Percentiles rank a stretch among this genome's conserved stretches.
These are phyloP conservation scores for Panopea generosa DNA, from an alignment of 2,888 invertebrate genomes.

Conservation along the genomic window DNA sequence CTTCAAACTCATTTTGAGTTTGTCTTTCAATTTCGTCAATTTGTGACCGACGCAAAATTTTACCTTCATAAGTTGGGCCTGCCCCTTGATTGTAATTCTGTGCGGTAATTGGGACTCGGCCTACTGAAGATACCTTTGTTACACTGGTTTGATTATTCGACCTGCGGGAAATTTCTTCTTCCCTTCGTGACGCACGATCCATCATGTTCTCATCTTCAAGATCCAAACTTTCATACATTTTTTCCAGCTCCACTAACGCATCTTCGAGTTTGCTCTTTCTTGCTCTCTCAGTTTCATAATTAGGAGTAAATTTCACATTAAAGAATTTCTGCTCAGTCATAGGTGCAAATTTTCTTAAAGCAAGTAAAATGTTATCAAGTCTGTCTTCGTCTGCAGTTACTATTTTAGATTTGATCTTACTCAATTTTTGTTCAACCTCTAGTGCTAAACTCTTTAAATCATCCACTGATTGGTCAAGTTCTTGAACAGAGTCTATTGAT, in stretches of 20 bases:
- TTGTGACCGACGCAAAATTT: slow-evolving; percentile 39
- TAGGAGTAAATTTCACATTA: slow-evolving; percentile 63
- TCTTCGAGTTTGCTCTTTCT: slow-evolving; percentile 79
- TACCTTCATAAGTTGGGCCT: slow-evolving; percentile 11
- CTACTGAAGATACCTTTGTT: neutral
- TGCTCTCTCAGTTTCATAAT: slow-evolving; percentile 68
- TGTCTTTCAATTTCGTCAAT: slow-evolving; percentile 71
- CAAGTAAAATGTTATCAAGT: slow-evolving; percentile 75
- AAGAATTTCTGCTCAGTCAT: slow-evolving; percentile 67
- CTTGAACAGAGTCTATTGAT: slow-evolving; percentile 30
- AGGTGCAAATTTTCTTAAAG: slow-evolving; percentile 76
- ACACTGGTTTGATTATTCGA: neutral
- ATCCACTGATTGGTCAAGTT: slow-evolving; percentile 75
- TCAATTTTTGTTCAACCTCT: slow-evolving; percentile 76
- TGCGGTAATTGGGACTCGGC: neutral
- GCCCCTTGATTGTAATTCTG: slow-evolving; percentile 1
- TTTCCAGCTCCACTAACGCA: slow-evolving; percentile 80
- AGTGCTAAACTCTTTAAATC: slow-evolving; percentile 76
- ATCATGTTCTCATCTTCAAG: slow-evolving; percentile 70
- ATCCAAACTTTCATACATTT: slow-evolving; percentile 78
- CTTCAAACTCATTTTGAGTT: slow-evolving; percentile 77
- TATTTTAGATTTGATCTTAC: slow-evolving; percentile 75
- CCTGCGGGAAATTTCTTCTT: slow-evolving; percentile 41
- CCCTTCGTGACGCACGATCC: slow-evolving; percentile 61
- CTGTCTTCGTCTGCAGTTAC: slow-evolving; percentile 76